Conservation (phyloP, 2,888 invertebrate genomes). For the Lacanobia wlatinum region DNA sequence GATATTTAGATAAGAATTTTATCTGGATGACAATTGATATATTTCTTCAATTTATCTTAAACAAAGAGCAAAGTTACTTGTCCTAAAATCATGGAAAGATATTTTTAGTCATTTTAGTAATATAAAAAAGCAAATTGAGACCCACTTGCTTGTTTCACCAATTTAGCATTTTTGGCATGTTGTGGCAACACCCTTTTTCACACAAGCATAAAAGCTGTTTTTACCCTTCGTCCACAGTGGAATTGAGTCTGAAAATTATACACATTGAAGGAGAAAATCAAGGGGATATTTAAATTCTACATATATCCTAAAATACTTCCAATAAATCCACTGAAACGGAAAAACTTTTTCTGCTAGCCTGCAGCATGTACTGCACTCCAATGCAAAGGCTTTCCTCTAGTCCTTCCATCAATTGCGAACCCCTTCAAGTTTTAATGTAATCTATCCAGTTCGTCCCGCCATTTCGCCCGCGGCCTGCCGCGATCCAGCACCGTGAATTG, state of each 20-base stretch:
- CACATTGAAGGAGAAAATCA: too few species aligned
- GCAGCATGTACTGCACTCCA: neutral
- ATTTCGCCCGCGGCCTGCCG: neutral
- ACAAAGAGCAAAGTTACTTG: neutral
- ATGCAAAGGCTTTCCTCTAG: neutral
- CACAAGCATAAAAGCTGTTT: neutral
- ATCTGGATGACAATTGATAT: constrained; percentile 50
- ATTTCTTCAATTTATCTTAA: constrained; percentile 54
- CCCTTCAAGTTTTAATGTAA: neutral
- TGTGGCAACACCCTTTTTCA: neutral
- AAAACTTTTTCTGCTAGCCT: neutral
- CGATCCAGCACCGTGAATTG: neutral
- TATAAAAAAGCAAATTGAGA: neutral
- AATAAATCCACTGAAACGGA: neutral
- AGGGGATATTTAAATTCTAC: too few species aligned
- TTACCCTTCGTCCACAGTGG: neutral
- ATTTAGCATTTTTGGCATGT: neutral
- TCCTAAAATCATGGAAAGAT: neutral
- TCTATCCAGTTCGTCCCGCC: too few species aligned
- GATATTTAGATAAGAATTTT: constrained; percentile 48
- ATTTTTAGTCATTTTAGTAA: neutral
- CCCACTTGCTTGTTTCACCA: too few species aligned
- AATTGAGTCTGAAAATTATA: neutral
- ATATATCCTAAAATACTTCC: neutral
- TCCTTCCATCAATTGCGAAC: neutral